Evolutionary conservation across 2,797 vertebrate species (phyloP), one percentile per base, ranked within the genome.

Genomic region (Sciurus vulgaris): DNA sequence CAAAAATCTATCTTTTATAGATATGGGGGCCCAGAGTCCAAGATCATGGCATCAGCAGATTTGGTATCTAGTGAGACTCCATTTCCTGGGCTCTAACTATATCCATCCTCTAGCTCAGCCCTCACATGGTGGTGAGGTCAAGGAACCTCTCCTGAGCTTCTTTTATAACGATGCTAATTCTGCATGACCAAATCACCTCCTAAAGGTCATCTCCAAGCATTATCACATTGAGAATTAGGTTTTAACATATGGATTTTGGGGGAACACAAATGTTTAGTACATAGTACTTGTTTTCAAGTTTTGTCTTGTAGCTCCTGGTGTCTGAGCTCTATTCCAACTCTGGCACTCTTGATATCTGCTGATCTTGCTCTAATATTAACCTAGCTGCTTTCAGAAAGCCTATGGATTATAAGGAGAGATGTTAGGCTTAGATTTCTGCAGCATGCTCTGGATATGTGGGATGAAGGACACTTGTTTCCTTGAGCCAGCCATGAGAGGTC

Each of bases 361-460:
- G 67, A 15, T 93, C 33, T 86, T 93, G 56, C 26, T 91, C 12
- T 77, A 11, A 26, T 87, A 78, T 61, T 61, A 92, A 76, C 51
- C 20, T 63, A 26, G 56, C 1, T 22, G 35, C 47, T 51, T 85
- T 65, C 49, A 89, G 26, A 22, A 92, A 77, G 78, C 6, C 61
- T 86, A 4, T 67, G 51, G 81, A 87, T 63, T 88, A 30, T 47
- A 65, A 77, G 22, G 51, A 93, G 73, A 35, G 33, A 28, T 18
- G 5, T 59, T 84, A n/a, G 17, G 84, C 38, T 89, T 5, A 79
- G 91, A 38, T 41, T 94, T 88, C 78, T 78, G 24, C 69, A 4
- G 18, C 14, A 20, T 54, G 24, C 24, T 44, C n/a, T 92, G 41
- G 54, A 20, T 86, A 35, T 49, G 51, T 94, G 47, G 44, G 91